Base-by-base conservation (phyloP, 2,888 invertebrate genomes). In the Nowickia ferox region DNA sequence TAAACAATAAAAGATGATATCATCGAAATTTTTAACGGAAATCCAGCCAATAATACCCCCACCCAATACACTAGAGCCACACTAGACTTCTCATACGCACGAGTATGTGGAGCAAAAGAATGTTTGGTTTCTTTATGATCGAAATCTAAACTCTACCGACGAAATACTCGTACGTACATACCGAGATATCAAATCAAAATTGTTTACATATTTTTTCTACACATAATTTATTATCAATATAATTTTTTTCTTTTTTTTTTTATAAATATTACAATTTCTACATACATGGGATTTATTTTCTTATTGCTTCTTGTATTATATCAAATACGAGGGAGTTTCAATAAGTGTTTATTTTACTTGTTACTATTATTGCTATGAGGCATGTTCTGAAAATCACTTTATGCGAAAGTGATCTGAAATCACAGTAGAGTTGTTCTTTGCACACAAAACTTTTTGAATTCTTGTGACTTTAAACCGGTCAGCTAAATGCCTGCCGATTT, bases 1-100 rank as follows among this genome's bases (percentile, higher is more conserved):
- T 53, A 74, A 63, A 82, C 63, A 65, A 81, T 69, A 84, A 80
- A 63, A 74, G 80, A 87, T 87, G 87, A 87, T 84, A 87, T 87
- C 87, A 87, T 87, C 85, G 63, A 78, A 69, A 75, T 78, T 76
- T 82, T 81, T 42, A 78, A 75, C 69, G 83, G 80, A 81, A 87
- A 78, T 83, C 53, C 83, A 84, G 69, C 46, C 69, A 68, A 78
- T 63, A 68, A 68, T 42, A 65, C 15, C 9, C 38, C 59, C n/a
- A 46, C 11, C 48, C 42, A 80, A 42, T 11, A 44, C 53, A 40
- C 38, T 40, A 40, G 38, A 76, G 30, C 51, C n/a, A 44, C 53
- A 40, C 38, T 40, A 40, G 19, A 76, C 55, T 63, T 51, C 19
- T 11, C 46, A 10, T 68, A 48, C 30, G 19, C 9, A 48, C 40